These are phyloP conservation scores for Lytechinus pictus DNA, from an alignment of 35 echinoderm and acorn worm species.

Conservation along the genomic window DNA sequence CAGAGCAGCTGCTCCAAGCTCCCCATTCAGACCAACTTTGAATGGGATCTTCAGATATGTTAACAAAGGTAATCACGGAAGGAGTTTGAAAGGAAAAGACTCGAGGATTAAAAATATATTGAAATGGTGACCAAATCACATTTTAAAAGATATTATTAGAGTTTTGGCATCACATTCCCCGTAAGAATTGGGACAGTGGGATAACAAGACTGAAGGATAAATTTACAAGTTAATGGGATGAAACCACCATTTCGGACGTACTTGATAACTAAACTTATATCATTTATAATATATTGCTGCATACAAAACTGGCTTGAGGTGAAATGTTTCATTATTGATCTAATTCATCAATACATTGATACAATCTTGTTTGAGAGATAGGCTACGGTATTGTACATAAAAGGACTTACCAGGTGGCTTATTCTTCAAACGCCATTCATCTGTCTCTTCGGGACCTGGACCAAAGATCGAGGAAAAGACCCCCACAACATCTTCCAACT, in stretches of 20 bases:
- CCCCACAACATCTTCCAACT: background rate
- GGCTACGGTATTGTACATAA: no score
- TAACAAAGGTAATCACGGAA: background rate
- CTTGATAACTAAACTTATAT: no score
- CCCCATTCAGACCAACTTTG: constrained; percentile 11
- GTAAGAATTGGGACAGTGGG: background rate
- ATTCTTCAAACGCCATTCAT: background rate
- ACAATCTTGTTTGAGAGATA: no score
- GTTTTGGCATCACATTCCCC: background rate
- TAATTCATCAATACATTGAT: no score
- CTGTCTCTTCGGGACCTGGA: background rate
- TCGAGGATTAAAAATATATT: background rate
- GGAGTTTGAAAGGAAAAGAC: background rate
- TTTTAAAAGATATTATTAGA: no score
- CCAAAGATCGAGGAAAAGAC: background rate
- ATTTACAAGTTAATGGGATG: no score
- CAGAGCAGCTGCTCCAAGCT: constrained; percentile 7
- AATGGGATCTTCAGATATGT: background rate
- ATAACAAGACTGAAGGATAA: background rate
- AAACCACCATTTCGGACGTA: background rate
- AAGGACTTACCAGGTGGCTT: no score
- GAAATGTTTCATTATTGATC: no score
- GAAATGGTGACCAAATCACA: background rate
- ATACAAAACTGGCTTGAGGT: no score
- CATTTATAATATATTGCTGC: no score